Percentiles rank a stretch among this genome's conserved stretches.
These are phyloP conservation scores for Anagrus nilaparvatae DNA, from an alignment of 1,140 invertebrate species.

Conservation along the genomic window DNA sequence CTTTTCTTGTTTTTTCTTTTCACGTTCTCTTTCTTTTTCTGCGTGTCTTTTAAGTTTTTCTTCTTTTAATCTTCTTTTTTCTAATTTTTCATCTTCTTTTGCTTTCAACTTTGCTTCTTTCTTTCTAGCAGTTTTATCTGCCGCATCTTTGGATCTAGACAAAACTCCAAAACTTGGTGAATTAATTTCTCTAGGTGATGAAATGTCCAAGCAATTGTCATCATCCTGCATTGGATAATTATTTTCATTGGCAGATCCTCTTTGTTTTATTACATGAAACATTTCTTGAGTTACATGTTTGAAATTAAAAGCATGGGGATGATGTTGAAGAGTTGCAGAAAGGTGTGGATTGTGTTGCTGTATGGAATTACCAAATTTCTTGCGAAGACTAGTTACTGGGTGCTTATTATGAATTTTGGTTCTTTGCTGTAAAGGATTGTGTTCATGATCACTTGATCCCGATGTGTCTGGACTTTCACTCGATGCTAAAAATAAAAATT, in stretches of 20 bases:
- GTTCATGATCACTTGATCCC: conserved; percentile 38
- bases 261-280: conserved; percentile 36
- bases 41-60: conserved; percentile 59
- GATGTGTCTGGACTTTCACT: conserved; percentile 38
- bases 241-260: conserved; percentile 25
- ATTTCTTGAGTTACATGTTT: conserved; percentile 40
- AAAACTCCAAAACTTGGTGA: conserved; percentile 56
- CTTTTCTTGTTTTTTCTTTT: conserved; percentile 64
- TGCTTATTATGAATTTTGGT: conserved; percentile 32
- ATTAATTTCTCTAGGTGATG: conserved; percentile 57
- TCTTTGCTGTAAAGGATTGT: conserved; percentile 27
- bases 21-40: conserved; percentile 60
- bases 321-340: conserved; percentile 33
- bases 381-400: conserved; percentile 32
- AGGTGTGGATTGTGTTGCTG: conserved; percentile 28
- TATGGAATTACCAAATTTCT: conserved; percentile 36
- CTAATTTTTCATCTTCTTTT: conserved; percentile 68
- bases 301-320: conserved; percentile 35
- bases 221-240: conserved; percentile 49
- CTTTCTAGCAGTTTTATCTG: conserved; percentile 55
- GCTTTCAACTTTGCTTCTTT: conserved; percentile 64
- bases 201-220: conserved; percentile 57
- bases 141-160: conserved; percentile 50
- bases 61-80: conserved; percentile 63
- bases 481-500: conserved; percentile 28